Evolutionary conservation across 1,140 invertebrate genomes (phyloP).

Genomic region (Helicoverpa zea): DNA sequence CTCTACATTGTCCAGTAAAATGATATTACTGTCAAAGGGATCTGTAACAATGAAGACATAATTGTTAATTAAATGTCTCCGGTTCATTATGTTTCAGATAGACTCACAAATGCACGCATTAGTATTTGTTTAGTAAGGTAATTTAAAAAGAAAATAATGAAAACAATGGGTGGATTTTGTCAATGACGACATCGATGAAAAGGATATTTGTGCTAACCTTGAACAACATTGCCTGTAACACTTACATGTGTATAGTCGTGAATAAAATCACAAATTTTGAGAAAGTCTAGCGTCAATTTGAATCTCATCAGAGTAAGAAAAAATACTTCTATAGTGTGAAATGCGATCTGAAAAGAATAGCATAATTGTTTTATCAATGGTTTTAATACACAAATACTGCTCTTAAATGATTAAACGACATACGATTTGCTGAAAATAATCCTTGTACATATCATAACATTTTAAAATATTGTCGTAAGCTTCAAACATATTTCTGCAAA

Average conservation of each 20-base stretch:
- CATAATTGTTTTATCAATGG: too few species aligned
- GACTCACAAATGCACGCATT: too few species aligned
- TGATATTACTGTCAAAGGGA: not conserved
- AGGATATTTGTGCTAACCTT: too few species aligned
- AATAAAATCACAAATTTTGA: not conserved
- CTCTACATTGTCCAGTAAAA: not conserved
- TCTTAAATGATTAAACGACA: not conserved
- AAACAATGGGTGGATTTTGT: too few species aligned
- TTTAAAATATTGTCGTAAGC: slow-evolving; percentile 2
- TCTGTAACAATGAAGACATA: too few species aligned
- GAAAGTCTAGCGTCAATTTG: not conserved
- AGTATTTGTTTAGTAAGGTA: too few species aligned
- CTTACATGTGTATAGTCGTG: not conserved
- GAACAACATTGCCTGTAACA: not conserved
- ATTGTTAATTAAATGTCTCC: too few species aligned
- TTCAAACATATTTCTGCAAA: not conserved
- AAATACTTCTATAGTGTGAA: not conserved
- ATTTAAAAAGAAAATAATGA: too few species aligned
- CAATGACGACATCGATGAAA: too few species aligned
- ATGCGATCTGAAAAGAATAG: not conserved
- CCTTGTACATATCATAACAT: slow-evolving; percentile 7
- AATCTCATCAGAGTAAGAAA: not conserved
- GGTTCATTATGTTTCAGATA: too few species aligned
- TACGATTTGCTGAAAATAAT: not conserved
- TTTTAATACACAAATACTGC: too few species aligned